Evolutionary conservation across 1,140 invertebrate species (phyloP), one percentile per base, ranked within the genome.

Genomic region (Cheumatopsyche charites): DNA sequence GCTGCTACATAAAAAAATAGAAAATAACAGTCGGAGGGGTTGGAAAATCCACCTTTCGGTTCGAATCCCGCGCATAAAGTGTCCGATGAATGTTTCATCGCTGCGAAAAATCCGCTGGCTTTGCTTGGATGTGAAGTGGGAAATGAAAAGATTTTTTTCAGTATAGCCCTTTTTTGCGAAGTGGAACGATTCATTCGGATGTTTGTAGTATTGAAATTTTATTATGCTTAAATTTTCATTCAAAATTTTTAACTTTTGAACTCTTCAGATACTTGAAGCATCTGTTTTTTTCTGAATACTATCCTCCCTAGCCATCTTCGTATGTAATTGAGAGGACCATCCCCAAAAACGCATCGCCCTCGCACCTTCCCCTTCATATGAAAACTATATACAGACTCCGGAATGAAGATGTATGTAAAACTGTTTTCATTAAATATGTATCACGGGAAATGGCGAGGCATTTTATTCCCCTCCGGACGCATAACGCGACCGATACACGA

Each of bases 351-450:
- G 26, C 55, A 52, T 13, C 9, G 15, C 68, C 47, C 58, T 45
- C 9, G 29, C 29, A 36, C 29, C 9, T 36, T 36, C n/a, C 29
- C 29, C 29, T 36, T 36, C 29, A 36, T 36, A 36, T 9, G 29
- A 36, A 36, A 70, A 25, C 61, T 67, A 15, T 61, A 69, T 73
- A 69, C 52, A 73, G 41, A 4, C 29, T 52, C 72, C 72, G 23
- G 36, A 73, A 73, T 73, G 72, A 73, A 73, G 72, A 73, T 73
- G 61, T 65, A 73, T 73, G 72, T 73, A 69, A 73, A 73, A 73
- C 66, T 73, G 72, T 73, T 73, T 73, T 69, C 72, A 69, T 73
- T 73, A 73, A 73, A 73, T 73, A 73, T 73, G 66, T 73, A 70
- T 69, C 43, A 52, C 43, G 17, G 49, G 63, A 71, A 72, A 72